Base-by-base conservation (phyloP, 1,140 invertebrate genomes). In the Luehdorfia chinensis region DNA sequence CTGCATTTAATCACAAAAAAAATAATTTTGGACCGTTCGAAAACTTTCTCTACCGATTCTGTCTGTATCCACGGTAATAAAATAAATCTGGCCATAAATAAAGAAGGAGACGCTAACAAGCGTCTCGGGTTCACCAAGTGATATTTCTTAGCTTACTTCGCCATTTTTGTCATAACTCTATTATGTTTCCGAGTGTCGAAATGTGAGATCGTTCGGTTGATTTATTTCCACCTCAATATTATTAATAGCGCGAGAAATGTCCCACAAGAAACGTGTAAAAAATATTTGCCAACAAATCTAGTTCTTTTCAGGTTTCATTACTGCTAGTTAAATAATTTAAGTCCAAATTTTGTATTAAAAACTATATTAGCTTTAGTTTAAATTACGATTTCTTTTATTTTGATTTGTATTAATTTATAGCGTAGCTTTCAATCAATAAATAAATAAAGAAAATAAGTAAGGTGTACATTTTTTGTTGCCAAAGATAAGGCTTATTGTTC, bases 11-110 rank as follows among this genome's bases (percentile, higher is more conserved):
- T n/a, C n/a, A n/a, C n/a, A n/a, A n/a, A 61, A 58, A 66, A 61
- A 30, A 39, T 50, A 50, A 60, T 61, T 68, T 66, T 74, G 60
- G 72, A 64, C 65, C 52, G 53, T 52, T 69, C 53, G 56, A 51
- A 66, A 57, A 59, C 66, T 63, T 67, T 53, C 58, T 48, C 66
- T 45, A 60, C 57, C 63, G 69, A 73, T 78, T 72, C 59, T 46
- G 41, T 16, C 49, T 52, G 48, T 68, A 70, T 75, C 60, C 59
- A 47, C 62, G 67, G 66, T 53, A 69, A 81, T 80, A 85, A 83
- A 83, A 83, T 80, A 85, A 83, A 85, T 85, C 78, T 74, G 66
- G 71, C 57, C 81, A 83, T 85, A 85, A 85, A 85, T 85, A 85
- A 81, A 79, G 58, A 47, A 57, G 66, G 50, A 65, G 80, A 63